Evolutionary conservation across 2,113 vertebrate species (phyloP).

Genomic region (Cheirogaleus medius): DNA sequence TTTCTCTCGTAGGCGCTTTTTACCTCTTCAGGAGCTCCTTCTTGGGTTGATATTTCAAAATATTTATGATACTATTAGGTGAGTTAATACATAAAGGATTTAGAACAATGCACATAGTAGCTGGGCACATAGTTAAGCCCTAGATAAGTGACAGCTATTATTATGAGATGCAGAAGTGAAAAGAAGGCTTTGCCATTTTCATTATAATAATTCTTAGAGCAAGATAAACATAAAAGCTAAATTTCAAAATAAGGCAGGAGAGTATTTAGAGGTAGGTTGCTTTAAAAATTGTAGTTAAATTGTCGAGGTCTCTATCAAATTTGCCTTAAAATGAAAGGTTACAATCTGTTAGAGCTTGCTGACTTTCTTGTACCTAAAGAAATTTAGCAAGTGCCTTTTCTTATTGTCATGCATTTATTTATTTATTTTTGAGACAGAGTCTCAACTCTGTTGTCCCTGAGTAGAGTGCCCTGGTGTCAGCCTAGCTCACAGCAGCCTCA

Average conservation of each 20-base stretch:
- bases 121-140: neutral
- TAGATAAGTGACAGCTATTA: neutral
- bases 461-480: too few species aligned
- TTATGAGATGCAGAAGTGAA: neutral
- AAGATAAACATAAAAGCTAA: neutral
- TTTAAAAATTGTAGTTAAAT: neutral
- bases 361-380: neutral
- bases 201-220: neutral
- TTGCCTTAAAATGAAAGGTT: slow-evolving; percentile 39
- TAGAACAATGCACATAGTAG: neutral
- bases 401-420: neutral
- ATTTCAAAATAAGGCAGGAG: slow-evolving; percentile 37
- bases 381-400: neutral
- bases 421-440: too few species aligned
- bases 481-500: too few species aligned
- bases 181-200: neutral
- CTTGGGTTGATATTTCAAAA: neutral
- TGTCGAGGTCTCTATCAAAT: neutral
- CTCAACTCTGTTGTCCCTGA: too few species aligned
- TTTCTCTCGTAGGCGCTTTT: slow-evolving; percentile 23
- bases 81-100: neutral
- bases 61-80: neutral
- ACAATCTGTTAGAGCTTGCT: neutral
- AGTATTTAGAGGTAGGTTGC: neutral
- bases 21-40: neutral